Evolutionary conservation across 2,888 invertebrate genomes (phyloP), one percentile per base, ranked within the genome.

Genomic region (Eupithecia centaureata): DNA sequence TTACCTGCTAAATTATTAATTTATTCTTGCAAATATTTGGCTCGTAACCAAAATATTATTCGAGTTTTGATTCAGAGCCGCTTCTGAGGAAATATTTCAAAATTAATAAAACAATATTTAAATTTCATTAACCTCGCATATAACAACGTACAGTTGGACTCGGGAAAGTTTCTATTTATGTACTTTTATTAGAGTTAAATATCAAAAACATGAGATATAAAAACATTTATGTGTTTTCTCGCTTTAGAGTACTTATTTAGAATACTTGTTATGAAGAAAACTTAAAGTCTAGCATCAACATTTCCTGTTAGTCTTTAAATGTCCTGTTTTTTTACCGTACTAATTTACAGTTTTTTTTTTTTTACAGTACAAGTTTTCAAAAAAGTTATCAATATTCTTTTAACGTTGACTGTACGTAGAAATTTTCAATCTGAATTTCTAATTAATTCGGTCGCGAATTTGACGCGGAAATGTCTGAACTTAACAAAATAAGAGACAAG

Each of bases 341-440:
- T 10, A 33, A 33, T 7, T 5, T 7, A 33, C 33, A 33, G 33
- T 33, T 33, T 33, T 33, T 33, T 5, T 33, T 33, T 33, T 33
- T 33, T 33, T 33, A 7, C 5, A 10, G 7, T 51, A 10, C 22
- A 22, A 25, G 8, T 51, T 25, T 51, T 25, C 1, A 22, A 22
- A 10, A 12, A 1, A 47, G 12, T 22, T 18, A 42, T 4, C 1
- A 4, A 1, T 1, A 10, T 42, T 63, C 1, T 42, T 25, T 30
- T 12, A 56, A 81, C 72, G 82, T 81, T 74, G 82, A 86, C 84
- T 86, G 66, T 70, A 70, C 70, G 86, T 86, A 84, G 84, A 89
- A 86, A 86, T 86, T 77, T 81, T 71, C 82, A 87, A 90, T 91
- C 87, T 91, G 86, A 91, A 91, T 85, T 91, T 91, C 85, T 90